Base-by-base conservation (phyloP, 2,888 invertebrate species). In the Julus scanicus region DNA sequence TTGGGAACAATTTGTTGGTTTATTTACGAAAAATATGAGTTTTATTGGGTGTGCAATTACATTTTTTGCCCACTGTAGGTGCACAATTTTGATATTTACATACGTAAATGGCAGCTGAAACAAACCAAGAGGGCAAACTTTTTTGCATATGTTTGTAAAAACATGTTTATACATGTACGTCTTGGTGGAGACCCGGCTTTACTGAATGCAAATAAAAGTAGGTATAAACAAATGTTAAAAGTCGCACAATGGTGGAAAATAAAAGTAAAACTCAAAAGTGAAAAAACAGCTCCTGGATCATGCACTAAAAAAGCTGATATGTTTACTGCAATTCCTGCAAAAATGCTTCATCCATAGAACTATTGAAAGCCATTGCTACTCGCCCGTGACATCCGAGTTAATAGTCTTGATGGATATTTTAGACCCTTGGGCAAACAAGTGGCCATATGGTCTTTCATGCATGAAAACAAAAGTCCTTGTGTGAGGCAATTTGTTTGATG, bases 311-410 rank as follows among this genome's bases (percentile, higher is more conserved):
- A 37, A 80, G 1, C 13, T 11, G 3, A 80, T 13, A 80, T 80
- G 37, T 80, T 13, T 80, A 80, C 80, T 37, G 20, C 37, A 80
- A 37, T 20, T 80, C 80, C 29, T 80, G 80, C 37, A 37, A 29
- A 0, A 11, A 80, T 37, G 80, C 9, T 37, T 9, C 1, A 37
- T 37, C 63, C 6, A 20, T 0, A 71, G 20, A 20, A 71, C 63
- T n/a, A 20, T 71, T 71, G 37, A 37, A 80, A 20, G 37, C 80
- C 13, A 80, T 80, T 13, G 11, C 37, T 37, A 80, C 29, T 80
- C 80, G 80, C 29, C 80, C 80, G 20, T 80, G 80, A 80, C 80
- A 80, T 80, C 80, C 37, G 80, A 80, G 80, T 37, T 80, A 80
- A 80, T 80, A 37, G 80, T 13, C 80, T 80, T 80, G 29, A 37